Evolutionary conservation across 30 jellyfish, hydroid and myxozoan species (phyloP).

Genomic region (Euphysa ruthae): DNA sequence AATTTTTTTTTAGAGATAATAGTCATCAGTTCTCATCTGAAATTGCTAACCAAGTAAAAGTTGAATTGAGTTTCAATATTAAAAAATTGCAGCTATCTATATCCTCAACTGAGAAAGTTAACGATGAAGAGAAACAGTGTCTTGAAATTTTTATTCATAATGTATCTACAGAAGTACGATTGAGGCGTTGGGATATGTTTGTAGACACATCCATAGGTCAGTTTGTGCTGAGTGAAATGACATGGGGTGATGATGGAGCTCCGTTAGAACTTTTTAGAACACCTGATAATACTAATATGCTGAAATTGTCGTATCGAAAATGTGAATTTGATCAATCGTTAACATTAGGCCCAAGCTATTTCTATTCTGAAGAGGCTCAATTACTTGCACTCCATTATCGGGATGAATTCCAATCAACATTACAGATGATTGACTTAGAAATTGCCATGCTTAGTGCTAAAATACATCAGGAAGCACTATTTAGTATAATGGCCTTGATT

Average conservation of each 20-base stretch:
- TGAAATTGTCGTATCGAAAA: conserved; percentile 52
- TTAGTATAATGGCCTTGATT: conserved; percentile 47
- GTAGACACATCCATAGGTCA: conserved; percentile 68
- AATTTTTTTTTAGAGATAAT: background rate
- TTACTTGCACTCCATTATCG: conserved; percentile 45
- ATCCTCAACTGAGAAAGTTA: conserved; percentile 24
- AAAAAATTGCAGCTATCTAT: conserved; percentile 41
- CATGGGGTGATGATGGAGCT: conserved; percentile 59
- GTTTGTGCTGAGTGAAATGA: conserved; percentile 60
- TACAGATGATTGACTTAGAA: conserved; percentile 48
- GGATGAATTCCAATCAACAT: conserved; percentile 82
- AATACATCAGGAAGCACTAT: conserved; percentile 85
- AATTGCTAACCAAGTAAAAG: conserved; percentile 85
- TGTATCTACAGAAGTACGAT: conserved; percentile 44
- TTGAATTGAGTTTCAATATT: conserved; percentile 57
- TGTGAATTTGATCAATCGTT: conserved; percentile 23
- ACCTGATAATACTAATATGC: conserved; percentile 67
- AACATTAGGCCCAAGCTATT: conserved; percentile 23
- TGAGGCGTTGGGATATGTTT: conserved; percentile 85
- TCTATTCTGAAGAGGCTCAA: conserved; percentile 33
- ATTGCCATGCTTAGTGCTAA: conserved; percentile 61
- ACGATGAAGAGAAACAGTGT: conserved; percentile 39
- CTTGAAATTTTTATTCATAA: conserved; percentile 50
- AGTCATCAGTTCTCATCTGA: conserved; percentile 54
- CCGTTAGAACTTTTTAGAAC: conserved; percentile 67